Conservation (phyloP, 2,888 invertebrate species). For the Pachydiplax longipennis region DNA sequence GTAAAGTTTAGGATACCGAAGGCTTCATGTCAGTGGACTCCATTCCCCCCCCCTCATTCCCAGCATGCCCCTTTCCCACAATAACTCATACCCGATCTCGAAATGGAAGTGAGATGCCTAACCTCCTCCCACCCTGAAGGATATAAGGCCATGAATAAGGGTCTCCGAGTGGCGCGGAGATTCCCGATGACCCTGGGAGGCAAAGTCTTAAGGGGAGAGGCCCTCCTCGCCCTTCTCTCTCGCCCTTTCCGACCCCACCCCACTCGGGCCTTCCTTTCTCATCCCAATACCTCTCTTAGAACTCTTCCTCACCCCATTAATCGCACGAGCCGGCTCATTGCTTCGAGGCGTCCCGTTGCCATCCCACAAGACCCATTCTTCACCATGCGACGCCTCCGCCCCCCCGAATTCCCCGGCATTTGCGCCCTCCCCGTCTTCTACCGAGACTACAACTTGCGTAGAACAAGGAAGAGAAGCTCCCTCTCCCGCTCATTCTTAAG, state of each 20-base stretch:
- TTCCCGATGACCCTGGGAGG: constrained; percentile 16
- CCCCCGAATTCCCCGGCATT: background rate
- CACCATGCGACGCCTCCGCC: background rate
- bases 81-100: constrained; percentile 18
- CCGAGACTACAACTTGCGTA: background rate
- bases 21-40: background rate
- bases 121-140: background rate
- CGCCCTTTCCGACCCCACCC: background rate
- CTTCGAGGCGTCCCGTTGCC: constrained; percentile 24
- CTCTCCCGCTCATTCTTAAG: background rate
- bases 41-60: background rate
- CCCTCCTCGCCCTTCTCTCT: background rate
- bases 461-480: background rate
- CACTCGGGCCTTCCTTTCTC: background rate
- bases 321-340: constrained; percentile 36
- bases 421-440: background rate
- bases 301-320: constrained; percentile 31
- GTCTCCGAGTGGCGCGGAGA: constrained; percentile 3
- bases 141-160: constrained; percentile 36
- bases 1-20: background rate
- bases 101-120: background rate
- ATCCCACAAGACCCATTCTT: constrained; percentile 35
- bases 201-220: background rate
- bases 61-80: background rate
- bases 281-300: background rate